Percentiles rank a stretch among this genome's conserved stretches.
Evolutionary conservation across 1,140 invertebrate species (phyloP).

Genomic region (Drosophila melanogaster): DNA sequence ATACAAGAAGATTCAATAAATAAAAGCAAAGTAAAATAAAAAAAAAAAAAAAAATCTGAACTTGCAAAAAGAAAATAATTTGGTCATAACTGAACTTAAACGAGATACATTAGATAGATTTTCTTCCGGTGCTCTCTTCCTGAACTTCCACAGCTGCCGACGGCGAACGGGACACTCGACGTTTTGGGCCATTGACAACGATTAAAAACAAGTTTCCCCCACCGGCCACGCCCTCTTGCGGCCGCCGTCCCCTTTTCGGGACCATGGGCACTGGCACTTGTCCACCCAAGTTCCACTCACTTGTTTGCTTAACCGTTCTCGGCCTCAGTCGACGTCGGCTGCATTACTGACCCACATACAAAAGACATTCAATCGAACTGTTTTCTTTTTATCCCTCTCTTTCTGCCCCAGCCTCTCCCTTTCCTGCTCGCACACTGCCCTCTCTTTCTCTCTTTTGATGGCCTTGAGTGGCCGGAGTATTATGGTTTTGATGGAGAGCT

Average conservation of each 20-base stretch:
- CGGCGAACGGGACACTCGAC: constrained; percentile 76
- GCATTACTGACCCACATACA: constrained; percentile 77
- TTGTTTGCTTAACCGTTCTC: constrained; percentile 28
- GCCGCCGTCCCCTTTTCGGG: constrained; percentile 28
- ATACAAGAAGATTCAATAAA: too few relatives aligned
- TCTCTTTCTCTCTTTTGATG: constrained; percentile 28
- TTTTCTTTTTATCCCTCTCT: constrained; percentile 23
- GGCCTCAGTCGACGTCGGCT: constrained; percentile 31
- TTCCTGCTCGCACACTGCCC: constrained; percentile 11
- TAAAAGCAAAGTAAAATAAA: too few relatives aligned
- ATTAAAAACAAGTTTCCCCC: constrained; percentile 76
- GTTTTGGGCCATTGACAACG: constrained; percentile 82
- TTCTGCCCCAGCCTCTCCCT: background rate
- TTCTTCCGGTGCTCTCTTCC: constrained; percentile 22
- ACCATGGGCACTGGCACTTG: constrained; percentile 68
- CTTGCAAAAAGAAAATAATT: too few relatives aligned
- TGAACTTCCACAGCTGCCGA: constrained; percentile 41
- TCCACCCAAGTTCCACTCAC: constrained; percentile 49
- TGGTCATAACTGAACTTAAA: too few relatives aligned
- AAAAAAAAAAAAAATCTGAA: too few relatives aligned
- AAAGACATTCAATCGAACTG: constrained; percentile 76
- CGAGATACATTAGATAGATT: background rate
- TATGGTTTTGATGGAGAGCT: constrained; percentile 51
- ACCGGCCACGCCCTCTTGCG: background rate
- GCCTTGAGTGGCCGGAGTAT: constrained; percentile 52